Evolutionary conservation across 2,113 vertebrate species (phyloP).

Genomic region (Pluvialis apricaria): DNA sequence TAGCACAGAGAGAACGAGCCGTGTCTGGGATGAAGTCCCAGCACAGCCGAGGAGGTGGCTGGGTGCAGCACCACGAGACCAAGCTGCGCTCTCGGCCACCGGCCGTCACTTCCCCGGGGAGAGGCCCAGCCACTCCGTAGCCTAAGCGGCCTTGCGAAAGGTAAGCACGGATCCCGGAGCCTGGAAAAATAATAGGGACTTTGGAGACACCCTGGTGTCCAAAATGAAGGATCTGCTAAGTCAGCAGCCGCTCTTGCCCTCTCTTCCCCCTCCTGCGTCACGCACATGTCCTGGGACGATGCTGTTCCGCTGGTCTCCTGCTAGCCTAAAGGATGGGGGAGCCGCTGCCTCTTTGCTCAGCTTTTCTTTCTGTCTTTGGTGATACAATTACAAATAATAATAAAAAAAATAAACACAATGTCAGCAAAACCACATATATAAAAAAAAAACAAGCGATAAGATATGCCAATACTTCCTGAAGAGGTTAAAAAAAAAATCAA

Average conservation of each 20-base stretch:
- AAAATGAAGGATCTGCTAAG: neutral
- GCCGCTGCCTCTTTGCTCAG: constrained; percentile 19
- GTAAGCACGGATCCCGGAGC: neutral
- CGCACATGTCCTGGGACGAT: neutral
- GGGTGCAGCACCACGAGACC: neutral
- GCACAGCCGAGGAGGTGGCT: neutral
- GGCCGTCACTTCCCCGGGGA: too few species aligned
- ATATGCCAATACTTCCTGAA: constrained; percentile 78
- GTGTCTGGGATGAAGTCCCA: neutral
- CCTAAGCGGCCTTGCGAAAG: too few species aligned
- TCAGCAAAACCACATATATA: constrained; percentile 72
- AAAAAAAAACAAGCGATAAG: constrained; percentile 67
- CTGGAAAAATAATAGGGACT: neutral
- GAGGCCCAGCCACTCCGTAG: neutral
- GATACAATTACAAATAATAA: constrained; percentile 56
- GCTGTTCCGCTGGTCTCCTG: neutral
- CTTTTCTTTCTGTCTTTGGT: constrained; percentile 72
- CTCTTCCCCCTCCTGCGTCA: neutral
- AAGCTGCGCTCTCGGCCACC: neutral
- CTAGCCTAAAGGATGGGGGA: neutral
- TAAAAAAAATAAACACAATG: constrained; percentile 26
- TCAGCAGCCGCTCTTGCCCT: neutral
- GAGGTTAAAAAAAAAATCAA: constrained; percentile 51
- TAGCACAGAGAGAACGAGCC: neutral
- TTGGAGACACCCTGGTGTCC: neutral